Conservation (phyloP, 2,797 vertebrate genomes). For the Gymnoscopelus microlampas region DNA sequence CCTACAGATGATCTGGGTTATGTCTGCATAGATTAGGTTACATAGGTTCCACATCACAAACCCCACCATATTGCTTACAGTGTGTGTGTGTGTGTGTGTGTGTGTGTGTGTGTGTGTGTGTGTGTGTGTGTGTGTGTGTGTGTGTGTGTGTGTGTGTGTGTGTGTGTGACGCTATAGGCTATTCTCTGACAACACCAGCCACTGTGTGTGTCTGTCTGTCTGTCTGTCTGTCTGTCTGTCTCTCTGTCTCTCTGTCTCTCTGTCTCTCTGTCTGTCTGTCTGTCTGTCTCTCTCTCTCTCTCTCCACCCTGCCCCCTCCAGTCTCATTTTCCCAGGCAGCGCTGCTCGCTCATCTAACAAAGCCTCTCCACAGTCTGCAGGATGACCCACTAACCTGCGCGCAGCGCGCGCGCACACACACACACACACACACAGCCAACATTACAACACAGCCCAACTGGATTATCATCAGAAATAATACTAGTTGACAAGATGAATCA, state of each 20-base stretch:
- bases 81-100: no score
- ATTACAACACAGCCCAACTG: no score
- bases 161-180: no score
- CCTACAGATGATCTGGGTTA: conserved; percentile 51
- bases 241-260: neutral
- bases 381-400: conserved; percentile 77
- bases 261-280: neutral
- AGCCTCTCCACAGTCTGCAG: conserved; percentile 67
- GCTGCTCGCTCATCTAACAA: conserved; percentile 67
- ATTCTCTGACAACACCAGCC: no score
- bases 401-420: neutral
- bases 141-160: no score
- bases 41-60: conserved; percentile 15
- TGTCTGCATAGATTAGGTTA: conserved; percentile 40
- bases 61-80: conserved; percentile 1
- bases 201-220: neutral
- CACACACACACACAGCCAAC: no score
- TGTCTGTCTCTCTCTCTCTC: neutral
- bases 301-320: conserved; percentile 1
- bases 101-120: no score
- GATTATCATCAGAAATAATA: no score
- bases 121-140: no score
- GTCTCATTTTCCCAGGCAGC: conserved; percentile 32
- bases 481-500: no score
- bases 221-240: conserved; percentile 11